Conservation (phyloP, 2,113 vertebrate species). For the Jaculus jaculus region DNA sequence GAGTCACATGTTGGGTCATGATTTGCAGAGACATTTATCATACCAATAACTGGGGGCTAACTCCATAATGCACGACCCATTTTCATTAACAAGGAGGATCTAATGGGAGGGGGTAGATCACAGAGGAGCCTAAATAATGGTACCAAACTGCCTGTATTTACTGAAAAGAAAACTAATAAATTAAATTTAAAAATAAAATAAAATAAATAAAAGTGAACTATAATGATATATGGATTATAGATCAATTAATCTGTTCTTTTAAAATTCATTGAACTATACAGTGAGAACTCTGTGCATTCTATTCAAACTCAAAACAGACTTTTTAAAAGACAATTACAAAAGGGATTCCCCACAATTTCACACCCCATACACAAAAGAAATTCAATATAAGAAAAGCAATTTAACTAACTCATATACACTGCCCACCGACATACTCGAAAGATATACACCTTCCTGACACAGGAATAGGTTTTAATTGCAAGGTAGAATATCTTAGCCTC, state of each 20-base stretch:
- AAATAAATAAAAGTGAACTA: neutral
- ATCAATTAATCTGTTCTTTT: conserved; percentile 17
- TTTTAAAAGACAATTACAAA: neutral
- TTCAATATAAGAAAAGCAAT: neutral
- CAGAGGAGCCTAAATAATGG: too few species aligned
- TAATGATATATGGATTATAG: neutral
- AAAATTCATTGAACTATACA: neutral
- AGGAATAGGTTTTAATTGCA: conserved; percentile 5
- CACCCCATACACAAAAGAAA: neutral
- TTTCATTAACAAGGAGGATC: too few species aligned
- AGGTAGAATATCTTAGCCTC: neutral
- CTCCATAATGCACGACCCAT: too few species aligned
- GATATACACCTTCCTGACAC: neutral
- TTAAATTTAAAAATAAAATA: too few species aligned
- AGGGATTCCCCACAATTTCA: neutral
- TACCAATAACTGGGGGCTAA: too few species aligned
- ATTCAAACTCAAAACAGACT: neutral
- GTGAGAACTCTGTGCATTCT: neutral
- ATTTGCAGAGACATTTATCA: too few species aligned
- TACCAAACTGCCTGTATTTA: too few species aligned
- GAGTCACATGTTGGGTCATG: too few species aligned
- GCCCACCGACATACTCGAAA: neutral
- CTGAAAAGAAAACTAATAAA: too few species aligned
- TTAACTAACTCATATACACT: neutral
- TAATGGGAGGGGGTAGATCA: too few species aligned